Conservation (phyloP, 2,113 vertebrate species). For the Aspiorhynchus laticeps region DNA sequence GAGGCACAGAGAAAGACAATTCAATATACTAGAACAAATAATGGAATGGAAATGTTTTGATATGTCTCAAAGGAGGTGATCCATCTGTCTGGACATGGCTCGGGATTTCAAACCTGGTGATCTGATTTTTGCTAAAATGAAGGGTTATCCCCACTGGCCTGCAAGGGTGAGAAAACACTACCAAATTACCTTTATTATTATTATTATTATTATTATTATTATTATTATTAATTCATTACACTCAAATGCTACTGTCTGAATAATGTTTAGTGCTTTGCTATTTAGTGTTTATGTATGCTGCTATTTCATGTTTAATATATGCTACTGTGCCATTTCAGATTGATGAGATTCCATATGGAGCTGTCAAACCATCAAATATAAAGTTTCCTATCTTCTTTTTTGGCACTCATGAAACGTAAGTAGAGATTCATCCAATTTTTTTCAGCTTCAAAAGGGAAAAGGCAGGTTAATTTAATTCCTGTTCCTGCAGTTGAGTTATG, state of each 20-base stretch:
- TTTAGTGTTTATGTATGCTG: no score
- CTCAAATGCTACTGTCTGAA: neutral
- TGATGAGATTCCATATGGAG: slow-evolving; percentile 95
- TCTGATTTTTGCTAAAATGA: slow-evolving; percentile 76
- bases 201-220: neutral
- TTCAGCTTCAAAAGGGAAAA: neutral
- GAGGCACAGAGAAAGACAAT: no score
- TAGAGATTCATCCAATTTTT: slow-evolving; percentile 44
- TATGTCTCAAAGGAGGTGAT: slow-evolving; percentile 1
- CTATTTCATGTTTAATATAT: no score
- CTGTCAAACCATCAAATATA: slow-evolving; percentile 92
- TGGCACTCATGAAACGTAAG: slow-evolving; percentile 98
- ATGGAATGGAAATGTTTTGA: neutral
- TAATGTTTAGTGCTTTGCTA: neutral
- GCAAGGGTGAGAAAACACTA: slow-evolving; percentile 66
- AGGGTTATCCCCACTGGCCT: slow-evolving; percentile 93
- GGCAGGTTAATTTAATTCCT: neutral
- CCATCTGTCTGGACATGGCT: slow-evolving; percentile 74
- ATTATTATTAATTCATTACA: neutral
- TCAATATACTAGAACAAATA: no score
- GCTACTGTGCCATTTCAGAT: slow-evolving; percentile 74
- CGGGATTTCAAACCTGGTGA: slow-evolving; percentile 94
- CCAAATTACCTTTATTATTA: neutral
- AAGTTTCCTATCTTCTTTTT: slow-evolving; percentile 99
- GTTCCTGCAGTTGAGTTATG: neutral